Percentiles rank a stretch among this genome's conserved stretches.
Evolutionary conservation across 2,113 vertebrate species (phyloP).

Genomic region (Meleagris gallopavo): DNA sequence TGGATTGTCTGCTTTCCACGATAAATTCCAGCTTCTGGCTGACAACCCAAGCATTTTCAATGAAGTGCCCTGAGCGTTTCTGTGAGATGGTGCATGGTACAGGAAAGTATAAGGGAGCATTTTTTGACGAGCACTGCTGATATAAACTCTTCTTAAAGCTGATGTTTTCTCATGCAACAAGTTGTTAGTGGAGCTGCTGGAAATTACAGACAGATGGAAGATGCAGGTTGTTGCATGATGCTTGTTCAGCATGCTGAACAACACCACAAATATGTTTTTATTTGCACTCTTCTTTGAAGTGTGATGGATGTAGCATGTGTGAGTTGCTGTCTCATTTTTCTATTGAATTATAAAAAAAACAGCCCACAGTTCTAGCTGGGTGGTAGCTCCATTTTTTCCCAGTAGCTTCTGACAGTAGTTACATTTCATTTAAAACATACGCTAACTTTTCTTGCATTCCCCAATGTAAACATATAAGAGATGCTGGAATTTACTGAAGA

Average conservation of each 20-base stretch:
- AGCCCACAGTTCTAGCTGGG: slow-evolving; percentile 43
- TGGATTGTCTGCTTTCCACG: slow-evolving; percentile 48
- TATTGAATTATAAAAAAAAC: slow-evolving; percentile 48
- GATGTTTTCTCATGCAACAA: slow-evolving; percentile 45
- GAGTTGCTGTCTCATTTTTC: slow-evolving; percentile 59
- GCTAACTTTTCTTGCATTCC: slow-evolving; percentile 36
- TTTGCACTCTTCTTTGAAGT: slow-evolving; percentile 6
- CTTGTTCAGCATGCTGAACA: slow-evolving; percentile 45
- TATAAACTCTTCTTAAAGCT: slow-evolving; percentile 19
- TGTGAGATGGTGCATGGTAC: slow-evolving; percentile 5
- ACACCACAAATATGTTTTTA: slow-evolving; percentile 39
- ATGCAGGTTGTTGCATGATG: slow-evolving; percentile 48
- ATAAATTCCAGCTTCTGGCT: slow-evolving; percentile 47
- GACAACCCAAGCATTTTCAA: slow-evolving; percentile 3
- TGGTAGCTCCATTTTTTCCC: slow-evolving; percentile 53
- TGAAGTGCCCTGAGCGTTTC: slow-evolving; percentile 9
- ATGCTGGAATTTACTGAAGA: slow-evolving; percentile 46
- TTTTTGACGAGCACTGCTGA: slow-evolving; percentile 26
- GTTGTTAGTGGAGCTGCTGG: slow-evolving; percentile 23
- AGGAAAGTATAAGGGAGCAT: not conserved
- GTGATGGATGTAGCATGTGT: slow-evolving; percentile 55
- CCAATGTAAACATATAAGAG: slow-evolving; percentile 43
- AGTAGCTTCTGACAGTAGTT: slow-evolving; percentile 58
- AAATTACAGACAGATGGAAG: slow-evolving; percentile 65
- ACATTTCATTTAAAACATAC: slow-evolving; percentile 68